Percentiles rank a stretch among this genome's conserved stretches.
Evolutionary conservation across 1,140 invertebrate genomes (phyloP).

Genomic region (Eupristina koningsbergeri): DNA sequence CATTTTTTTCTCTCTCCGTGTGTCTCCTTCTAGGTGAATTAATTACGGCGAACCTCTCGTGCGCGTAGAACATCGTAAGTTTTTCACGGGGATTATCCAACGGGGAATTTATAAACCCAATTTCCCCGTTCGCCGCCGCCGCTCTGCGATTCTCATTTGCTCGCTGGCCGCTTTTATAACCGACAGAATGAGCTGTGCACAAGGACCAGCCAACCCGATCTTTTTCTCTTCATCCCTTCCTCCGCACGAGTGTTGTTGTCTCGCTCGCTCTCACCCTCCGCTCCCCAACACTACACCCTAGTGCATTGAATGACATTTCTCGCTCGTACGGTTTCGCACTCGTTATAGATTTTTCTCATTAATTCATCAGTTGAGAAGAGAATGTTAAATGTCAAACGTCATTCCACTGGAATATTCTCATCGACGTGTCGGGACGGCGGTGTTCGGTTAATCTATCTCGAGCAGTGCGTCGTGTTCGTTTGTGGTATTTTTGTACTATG

Average conservation of each 20-base stretch:
- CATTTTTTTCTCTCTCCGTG: neutral
- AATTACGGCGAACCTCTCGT: slow-evolving; percentile 16
- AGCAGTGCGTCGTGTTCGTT: neutral
- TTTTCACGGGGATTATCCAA: slow-evolving; percentile 25
- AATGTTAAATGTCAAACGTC: slow-evolving; percentile 6
- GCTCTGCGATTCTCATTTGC: slow-evolving; percentile 18
- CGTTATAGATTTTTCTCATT: slow-evolving; percentile 24
- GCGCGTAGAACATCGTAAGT: slow-evolving; percentile 23
- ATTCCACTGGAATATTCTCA: slow-evolving; percentile 1
- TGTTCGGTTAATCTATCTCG: neutral
- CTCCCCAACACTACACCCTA: neutral
- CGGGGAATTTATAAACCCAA: slow-evolving; percentile 37
- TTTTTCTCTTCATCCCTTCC: neutral
- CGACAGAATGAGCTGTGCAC: neutral
- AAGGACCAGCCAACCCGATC: neutral
- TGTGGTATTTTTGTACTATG: neutral
- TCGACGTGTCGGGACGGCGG: no score
- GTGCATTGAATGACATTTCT: neutral
- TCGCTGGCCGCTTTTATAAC: slow-evolving; percentile 13
- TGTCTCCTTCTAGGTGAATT: neutral
- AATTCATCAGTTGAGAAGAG: neutral
- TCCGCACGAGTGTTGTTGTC: neutral
- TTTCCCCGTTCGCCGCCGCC: neutral
- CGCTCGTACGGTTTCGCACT: neutral
- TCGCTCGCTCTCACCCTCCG: neutral